These are phyloP conservation scores for mouse (Mus musculus) DNA, from an alignment of 2,113 vertebrate genomes.

Conservation along the genomic window GRCm39 chrX:130330001-130330500, in stretches of 20 bases:
- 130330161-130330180: not conserved
- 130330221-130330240: not conserved
- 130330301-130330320: not conserved
- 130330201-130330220: not conserved
- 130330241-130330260: conserved; percentile 47
- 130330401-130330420: conserved; percentile 12
- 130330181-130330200: conserved; percentile 21
- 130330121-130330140: conserved; percentile 22
- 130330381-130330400: not conserved
- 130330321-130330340: not conserved
- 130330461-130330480: conserved; percentile 25
- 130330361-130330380: not conserved
- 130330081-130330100: not conserved
- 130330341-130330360: not conserved
- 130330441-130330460: conserved; percentile 22
- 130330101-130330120: conserved; percentile 45
- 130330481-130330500: conserved; percentile 41
- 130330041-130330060: not conserved
- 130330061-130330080: not conserved
- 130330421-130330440: conserved; percentile 4
- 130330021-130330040: conserved; percentile 18
- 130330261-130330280: not conserved
- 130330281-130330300: not conserved
- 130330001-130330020: conserved; percentile 31
- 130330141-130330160: not conserved